Base-by-base conservation (phyloP, 2,888 invertebrate genomes). In the Hirtodrosophila trivittata region DNA sequence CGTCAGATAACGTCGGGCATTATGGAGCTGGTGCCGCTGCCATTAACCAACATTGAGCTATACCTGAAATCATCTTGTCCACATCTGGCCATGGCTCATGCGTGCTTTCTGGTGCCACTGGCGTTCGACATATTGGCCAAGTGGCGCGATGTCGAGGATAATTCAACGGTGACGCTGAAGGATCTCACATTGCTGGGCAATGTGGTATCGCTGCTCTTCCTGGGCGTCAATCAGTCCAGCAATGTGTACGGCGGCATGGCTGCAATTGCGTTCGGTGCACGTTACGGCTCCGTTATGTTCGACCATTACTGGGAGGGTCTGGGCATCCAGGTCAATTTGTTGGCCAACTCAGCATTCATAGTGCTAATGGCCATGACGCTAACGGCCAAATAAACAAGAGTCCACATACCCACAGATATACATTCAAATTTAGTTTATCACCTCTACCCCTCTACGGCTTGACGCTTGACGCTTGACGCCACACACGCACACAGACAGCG, bases 181-280 rank as follows among this genome's bases (percentile, higher is more conserved):
- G 86, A 88, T 50, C 75, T 88, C 0, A 88, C 86, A 0, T 42
- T 82, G 14, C 47, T 88, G 32, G 88, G 89, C 1, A 89, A 88
- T 47, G 75, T 88, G 2, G 78, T 87, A 0, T 88, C 88, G 0
- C 38, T 88, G 55, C 59, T 86, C 0, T 88, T 87, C 9, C 65
- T 88, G 28, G 80, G 87, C 1, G 69, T 86, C 7, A 89, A 88
- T 41, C 77, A 85, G 51, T 59, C 62, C 0, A 86, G 68, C 13
- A 55, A 60, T 3, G 16, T 72, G 0, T 88, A 81, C 8, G 75
- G 75, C 1, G 46, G 51, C 0, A 73, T 89, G 80, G 78, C 88
- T 0, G 50, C 80, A 1, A 45, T 81, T 9, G 86, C 81, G 1
- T 77, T 86, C 25, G 49, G 51, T 1, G 72, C 84, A 1, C 66